phyloP scores from a whole-genome alignment of 2,113 vertebrate species.

The Condylura cristata region DNA sequence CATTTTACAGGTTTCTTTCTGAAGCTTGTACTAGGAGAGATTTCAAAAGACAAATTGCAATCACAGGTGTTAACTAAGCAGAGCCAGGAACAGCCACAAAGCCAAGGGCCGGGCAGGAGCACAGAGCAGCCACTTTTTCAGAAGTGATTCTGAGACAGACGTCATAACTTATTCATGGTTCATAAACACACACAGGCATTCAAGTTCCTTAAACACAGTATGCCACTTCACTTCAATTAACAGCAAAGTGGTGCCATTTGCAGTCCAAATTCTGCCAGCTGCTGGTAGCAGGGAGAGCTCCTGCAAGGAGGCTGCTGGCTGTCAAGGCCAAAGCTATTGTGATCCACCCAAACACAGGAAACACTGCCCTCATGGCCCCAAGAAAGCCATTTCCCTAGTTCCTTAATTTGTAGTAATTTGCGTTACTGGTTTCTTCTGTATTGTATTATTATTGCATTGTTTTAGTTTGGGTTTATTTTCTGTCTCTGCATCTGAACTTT shows the following conservation, averaged over 20 bases:
- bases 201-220: not conserved
- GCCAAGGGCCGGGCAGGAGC: not conserved
- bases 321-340: not conserved
- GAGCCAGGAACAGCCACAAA: not conserved
- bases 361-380: not conserved
- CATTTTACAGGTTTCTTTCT: not conserved
- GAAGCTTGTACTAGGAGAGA: not conserved
- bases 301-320: not conserved
- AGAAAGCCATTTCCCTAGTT: not conserved
- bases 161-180: constrained; percentile 50
- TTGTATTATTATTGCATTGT: no score
- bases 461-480: no score
- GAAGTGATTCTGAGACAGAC: constrained; percentile 28
- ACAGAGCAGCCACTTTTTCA: not conserved
- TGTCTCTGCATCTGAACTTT: not conserved
- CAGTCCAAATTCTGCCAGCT: not conserved
- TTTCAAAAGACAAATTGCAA: not conserved
- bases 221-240: constrained; percentile 46
- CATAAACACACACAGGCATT: not conserved
- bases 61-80: constrained; percentile 12
- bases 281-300: not conserved
- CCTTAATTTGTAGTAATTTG: not conserved
- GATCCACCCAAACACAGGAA: not conserved
- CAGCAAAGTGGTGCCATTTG: constrained; percentile 32
- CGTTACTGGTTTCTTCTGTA: no score